Percentiles rank a stretch among this genome's conserved stretches.
Evolutionary conservation across 1,140 invertebrate genomes (phyloP).

Genomic region (Drosophila ficusphila): DNA sequence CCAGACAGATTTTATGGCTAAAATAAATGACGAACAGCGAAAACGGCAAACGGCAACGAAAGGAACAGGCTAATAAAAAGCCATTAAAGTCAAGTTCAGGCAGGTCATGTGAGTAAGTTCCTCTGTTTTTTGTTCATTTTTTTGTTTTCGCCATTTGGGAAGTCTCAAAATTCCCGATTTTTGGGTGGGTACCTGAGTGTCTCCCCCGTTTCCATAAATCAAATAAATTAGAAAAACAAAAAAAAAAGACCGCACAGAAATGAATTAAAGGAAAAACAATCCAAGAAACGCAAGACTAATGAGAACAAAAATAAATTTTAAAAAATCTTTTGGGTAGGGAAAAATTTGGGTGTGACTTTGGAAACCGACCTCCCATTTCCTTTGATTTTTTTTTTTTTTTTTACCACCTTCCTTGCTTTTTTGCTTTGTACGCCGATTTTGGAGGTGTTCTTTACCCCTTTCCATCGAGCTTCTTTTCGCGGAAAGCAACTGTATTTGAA

Average conservation of each 20-base stretch:
- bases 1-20: constrained; percentile 40
- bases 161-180: constrained; percentile 17
- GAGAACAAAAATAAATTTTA: constrained; percentile 5
- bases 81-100: constrained; percentile 76
- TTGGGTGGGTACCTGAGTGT: not conserved
- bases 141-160: constrained; percentile 9
- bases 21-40: constrained; percentile 45
- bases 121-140: too few species aligned
- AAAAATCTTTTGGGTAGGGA: not conserved
- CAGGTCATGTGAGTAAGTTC: constrained; percentile 76
- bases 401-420: not conserved
- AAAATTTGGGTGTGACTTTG: constrained; percentile 2
- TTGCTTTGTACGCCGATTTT: constrained; percentile 1
- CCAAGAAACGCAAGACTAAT: not conserved
- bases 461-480: constrained; percentile 21
- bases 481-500: constrained; percentile 78
- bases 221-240: constrained; percentile 67
- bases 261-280: constrained; percentile 4
- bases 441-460: not conserved
- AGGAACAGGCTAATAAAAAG: constrained; percentile 65
- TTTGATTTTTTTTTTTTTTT: not conserved
- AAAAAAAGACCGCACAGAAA: constrained; percentile 13
- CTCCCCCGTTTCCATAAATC: constrained; percentile 55
- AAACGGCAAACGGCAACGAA: constrained; percentile 9
- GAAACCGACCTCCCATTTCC: not conserved